phyloP scores from a whole-genome alignment of 2,113 vertebrate species.

The Cryptotis parvus region DNA sequence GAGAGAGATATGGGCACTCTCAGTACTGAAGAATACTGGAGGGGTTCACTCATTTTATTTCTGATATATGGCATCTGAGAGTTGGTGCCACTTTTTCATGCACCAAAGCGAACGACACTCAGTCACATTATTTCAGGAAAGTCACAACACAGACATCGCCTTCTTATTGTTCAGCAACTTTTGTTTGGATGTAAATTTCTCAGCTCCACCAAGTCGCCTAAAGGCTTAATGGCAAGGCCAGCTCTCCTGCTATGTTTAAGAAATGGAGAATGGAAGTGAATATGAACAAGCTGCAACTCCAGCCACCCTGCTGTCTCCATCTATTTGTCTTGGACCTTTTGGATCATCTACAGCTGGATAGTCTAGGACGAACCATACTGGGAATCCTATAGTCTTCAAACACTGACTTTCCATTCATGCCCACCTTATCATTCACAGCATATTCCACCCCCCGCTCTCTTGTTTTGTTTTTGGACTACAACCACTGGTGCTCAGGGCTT shows the following conservation, averaged over 20 bases:
- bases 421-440: neutral
- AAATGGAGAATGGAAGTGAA: neutral
- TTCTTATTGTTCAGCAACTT: neutral
- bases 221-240: neutral
- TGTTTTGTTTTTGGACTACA: no score
- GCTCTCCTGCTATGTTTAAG: neutral
- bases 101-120: neutral
- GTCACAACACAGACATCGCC: rapidly evolving
- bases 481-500: no score
- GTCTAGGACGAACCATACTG: neutral
- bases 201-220: neutral
- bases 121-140: neutral
- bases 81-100: neutral
- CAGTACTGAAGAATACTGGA: neutral
- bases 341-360: no score
- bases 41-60: neutral
- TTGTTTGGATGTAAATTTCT: neutral
- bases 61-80: slow-evolving; percentile 2
- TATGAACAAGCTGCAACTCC: neutral
- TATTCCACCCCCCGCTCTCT: neutral
- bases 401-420: neutral
- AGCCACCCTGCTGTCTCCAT: neutral
- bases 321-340: neutral
- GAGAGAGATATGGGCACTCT: neutral
- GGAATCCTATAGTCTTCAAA: neutral